Evolutionary conservation across 2,797 vertebrate species (phyloP).

Genomic region (Megalops cyprinoides): DNA sequence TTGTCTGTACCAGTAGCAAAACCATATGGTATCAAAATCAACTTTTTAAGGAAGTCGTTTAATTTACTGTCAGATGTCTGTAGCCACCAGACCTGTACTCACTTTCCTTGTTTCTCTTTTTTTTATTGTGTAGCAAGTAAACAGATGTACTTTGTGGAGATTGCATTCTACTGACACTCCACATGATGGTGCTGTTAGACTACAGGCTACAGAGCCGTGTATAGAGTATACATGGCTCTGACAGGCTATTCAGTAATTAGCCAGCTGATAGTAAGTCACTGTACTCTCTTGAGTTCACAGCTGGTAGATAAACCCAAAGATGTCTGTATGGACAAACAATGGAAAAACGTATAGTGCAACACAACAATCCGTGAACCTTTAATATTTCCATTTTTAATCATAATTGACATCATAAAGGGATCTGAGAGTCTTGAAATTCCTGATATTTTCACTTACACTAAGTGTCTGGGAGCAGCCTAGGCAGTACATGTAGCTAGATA

Average conservation of each 20-base stretch:
- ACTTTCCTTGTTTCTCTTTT: not conserved
- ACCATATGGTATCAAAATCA: not conserved
- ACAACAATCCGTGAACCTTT: not conserved
- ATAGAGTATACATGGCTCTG: too few relatives aligned
- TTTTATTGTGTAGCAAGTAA: not conserved
- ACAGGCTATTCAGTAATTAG: too few relatives aligned
- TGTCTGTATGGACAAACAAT: not conserved
- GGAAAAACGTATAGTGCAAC: too few relatives aligned
- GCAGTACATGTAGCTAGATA: too few relatives aligned
- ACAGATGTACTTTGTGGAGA: not conserved
- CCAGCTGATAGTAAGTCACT: too few relatives aligned
- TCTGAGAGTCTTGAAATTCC: too few relatives aligned
- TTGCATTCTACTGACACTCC: not conserved
- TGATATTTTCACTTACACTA: too few relatives aligned
- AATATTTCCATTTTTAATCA: not conserved
- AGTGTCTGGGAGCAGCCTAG: too few relatives aligned
- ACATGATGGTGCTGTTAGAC: constrained; percentile 7
- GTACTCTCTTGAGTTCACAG: too few relatives aligned
- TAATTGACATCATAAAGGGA: too few relatives aligned
- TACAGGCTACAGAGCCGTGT: not conserved
- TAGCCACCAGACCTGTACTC: not conserved
- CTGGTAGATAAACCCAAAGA: not conserved
- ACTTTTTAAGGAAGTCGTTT: not conserved
- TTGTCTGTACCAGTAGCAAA: too few relatives aligned
- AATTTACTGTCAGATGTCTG: not conserved